Evolutionary conservation across 2,888 invertebrate genomes (phyloP).

Genomic region (Mycalesis mineus): DNA sequence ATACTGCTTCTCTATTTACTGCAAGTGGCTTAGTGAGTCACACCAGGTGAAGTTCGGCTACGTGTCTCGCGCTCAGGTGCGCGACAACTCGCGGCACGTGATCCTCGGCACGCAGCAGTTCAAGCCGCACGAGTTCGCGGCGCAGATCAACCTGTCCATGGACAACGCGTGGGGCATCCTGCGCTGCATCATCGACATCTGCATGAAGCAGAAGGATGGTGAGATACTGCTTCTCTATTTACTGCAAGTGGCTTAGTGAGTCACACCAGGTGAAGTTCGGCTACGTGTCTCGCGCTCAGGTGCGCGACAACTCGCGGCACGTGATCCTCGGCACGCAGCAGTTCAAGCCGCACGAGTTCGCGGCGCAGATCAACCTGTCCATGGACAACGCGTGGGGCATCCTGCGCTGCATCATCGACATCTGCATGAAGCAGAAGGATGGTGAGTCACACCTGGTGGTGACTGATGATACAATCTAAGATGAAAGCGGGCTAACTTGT

Average conservation of each 20-base stretch:
- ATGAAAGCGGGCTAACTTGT: no score
- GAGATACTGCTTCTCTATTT: no score
- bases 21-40: constrained; percentile 94
- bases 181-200: constrained; percentile 96
- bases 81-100: constrained; percentile 97
- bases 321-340: constrained; percentile 98
- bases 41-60: constrained; percentile 99
- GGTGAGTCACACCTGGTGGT: no score
- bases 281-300: constrained; percentile 97
- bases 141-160: constrained; percentile 99
- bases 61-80: constrained; percentile 95
- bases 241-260: constrained; percentile 93
- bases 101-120: constrained; percentile 98
- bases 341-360: constrained; percentile 98
- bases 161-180: constrained; percentile 99
- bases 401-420: constrained; percentile 96
- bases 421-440: constrained; percentile 97
- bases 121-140: constrained; percentile 98
- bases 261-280: constrained; percentile 99
- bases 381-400: constrained; percentile 99
- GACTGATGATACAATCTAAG: no score
- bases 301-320: constrained; percentile 96
- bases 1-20: no score
- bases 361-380: constrained; percentile 98
- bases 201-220: constrained; percentile 98